phyloP scores from a whole-genome alignment of 2,888 invertebrate genomes.

The Crossocerus cetratus region DNA sequence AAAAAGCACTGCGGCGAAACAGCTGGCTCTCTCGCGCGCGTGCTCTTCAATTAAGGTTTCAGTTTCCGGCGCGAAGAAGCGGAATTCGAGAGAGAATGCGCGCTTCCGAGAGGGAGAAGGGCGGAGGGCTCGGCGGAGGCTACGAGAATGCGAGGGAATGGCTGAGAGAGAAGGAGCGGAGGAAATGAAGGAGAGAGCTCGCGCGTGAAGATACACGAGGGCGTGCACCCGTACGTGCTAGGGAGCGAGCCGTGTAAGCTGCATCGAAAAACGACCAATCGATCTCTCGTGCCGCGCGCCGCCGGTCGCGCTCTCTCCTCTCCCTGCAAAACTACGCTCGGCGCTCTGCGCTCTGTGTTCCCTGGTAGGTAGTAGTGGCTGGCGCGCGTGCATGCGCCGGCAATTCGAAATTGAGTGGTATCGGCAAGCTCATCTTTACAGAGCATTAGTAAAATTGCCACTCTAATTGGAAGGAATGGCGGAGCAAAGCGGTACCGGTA shows the following conservation, averaged over 20 bases:
- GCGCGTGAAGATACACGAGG: slow-evolving; percentile 21
- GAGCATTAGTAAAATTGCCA: too few species aligned
- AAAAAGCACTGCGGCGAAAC: too few species aligned
- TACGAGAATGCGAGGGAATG: neutral
- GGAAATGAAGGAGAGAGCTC: neutral
- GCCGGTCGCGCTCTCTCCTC: neutral
- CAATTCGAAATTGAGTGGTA: too few species aligned
- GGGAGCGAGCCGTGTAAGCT: neutral
- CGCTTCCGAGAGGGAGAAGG: neutral
- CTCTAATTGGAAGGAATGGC: too few species aligned
- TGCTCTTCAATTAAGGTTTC: slow-evolving; percentile 36
- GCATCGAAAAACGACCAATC: slow-evolving; percentile 3
- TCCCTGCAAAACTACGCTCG: neutral
- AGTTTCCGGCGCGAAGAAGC: slow-evolving; percentile 3
- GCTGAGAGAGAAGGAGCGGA: neutral
- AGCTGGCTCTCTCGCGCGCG: too few species aligned
- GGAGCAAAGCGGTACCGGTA: too few species aligned
- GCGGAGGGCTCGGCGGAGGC: too few species aligned
- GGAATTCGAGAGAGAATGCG: slow-evolving; percentile 2
- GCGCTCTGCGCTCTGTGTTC: neutral
- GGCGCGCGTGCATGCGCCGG: too few species aligned
- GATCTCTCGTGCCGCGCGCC: neutral
- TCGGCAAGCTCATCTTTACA: too few species aligned
- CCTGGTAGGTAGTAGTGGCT: too few species aligned
- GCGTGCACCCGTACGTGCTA: slow-evolving; percentile 4